Evolutionary conservation across 2,797 vertebrate genomes (phyloP).

Genomic region (Rhabdophis nuchalis): DNA sequence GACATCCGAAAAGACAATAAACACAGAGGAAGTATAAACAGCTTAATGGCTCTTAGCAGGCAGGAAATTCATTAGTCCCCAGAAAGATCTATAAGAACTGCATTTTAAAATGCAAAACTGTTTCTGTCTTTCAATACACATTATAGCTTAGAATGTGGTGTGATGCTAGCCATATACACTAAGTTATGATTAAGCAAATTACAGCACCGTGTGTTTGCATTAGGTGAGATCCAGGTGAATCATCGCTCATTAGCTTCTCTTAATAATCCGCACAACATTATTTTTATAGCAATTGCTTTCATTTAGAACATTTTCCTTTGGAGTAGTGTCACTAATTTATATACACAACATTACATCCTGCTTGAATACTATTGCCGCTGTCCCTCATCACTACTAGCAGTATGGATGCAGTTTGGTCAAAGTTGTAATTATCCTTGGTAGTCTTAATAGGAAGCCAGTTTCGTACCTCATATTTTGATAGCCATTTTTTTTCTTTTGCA

Average conservation of each 20-base stretch:
- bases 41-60: not conserved
- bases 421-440: not conserved
- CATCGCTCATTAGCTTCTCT: not conserved
- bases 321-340: not conserved
- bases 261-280: not conserved
- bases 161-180: not conserved
- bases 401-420: not conserved
- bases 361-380: not conserved
- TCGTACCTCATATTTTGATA: not conserved
- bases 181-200: not conserved
- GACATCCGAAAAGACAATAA: not conserved
- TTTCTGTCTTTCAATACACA: not conserved
- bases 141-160: not conserved
- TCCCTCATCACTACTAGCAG: not conserved
- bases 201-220: not conserved
- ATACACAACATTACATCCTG: not conserved
- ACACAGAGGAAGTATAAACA: not conserved
- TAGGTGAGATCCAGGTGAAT: not conserved
- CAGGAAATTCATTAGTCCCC: not conserved
- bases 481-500: not conserved
- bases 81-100: not conserved
- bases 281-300: not conserved
- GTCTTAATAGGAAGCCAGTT: not conserved
- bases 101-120: not conserved
- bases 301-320: not conserved